Conservation (phyloP, 2,797 vertebrate genomes). For the Danio kyathit region DNA sequence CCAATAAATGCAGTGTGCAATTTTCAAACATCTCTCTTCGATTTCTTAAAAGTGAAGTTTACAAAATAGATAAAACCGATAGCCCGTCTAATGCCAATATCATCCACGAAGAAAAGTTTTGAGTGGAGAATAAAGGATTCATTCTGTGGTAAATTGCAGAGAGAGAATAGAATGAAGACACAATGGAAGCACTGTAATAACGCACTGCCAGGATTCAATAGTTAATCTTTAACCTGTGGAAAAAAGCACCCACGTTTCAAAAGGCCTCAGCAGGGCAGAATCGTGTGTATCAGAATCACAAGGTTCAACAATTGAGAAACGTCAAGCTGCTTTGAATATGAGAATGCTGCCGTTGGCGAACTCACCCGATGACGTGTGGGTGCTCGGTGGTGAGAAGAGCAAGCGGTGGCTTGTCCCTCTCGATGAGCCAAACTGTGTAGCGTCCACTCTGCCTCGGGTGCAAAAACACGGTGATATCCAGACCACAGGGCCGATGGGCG, state of each 20-base stretch:
- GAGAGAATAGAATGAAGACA: not conserved
- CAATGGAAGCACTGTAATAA: not conserved
- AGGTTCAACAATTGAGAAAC: not conserved
- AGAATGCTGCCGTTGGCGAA: slow-evolving; percentile 9
- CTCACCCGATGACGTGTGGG: slow-evolving; percentile 81
- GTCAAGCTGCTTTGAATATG: not conserved
- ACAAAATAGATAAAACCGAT: not conserved
- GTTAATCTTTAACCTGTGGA: slow-evolving; percentile 2
- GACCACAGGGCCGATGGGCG: slow-evolving; percentile 68
- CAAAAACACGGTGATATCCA: slow-evolving; percentile 81
- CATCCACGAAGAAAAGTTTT: not conserved
- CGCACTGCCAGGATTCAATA: not conserved
- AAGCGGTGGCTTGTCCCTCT: slow-evolving; percentile 77
- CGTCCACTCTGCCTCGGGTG: slow-evolving; percentile 79
- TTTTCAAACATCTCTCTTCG: no score
- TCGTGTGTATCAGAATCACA: not conserved
- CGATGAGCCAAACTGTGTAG: slow-evolving; percentile 80
- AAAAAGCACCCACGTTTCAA: not conserved
- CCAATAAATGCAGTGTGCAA: no score
- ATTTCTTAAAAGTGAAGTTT: not conserved
- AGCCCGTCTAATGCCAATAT: not conserved
- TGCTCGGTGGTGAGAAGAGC: slow-evolving; percentile 78
- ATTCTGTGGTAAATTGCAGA: not conserved
- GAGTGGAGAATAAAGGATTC: not conserved
- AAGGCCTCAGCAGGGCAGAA: not conserved